Evolutionary conservation across 2,797 vertebrate species (phyloP).

Genomic region (Pitangus sulphuratus): DNA sequence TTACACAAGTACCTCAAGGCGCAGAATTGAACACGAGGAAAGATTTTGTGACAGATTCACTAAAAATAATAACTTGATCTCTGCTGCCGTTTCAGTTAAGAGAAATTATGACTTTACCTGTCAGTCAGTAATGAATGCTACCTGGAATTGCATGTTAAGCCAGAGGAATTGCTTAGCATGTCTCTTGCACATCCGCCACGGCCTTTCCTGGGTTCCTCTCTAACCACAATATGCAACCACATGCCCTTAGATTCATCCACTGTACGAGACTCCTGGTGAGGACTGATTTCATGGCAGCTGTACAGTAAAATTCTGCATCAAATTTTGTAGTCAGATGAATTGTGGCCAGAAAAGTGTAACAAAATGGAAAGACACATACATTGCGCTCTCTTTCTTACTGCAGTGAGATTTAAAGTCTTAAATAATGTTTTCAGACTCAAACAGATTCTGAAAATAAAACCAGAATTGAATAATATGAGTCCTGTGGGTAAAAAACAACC

Average conservation of each 20-base stretch:
- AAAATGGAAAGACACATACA: background rate
- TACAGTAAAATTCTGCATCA: background rate
- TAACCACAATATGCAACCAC: background rate
- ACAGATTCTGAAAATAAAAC: background rate
- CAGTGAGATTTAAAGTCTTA: background rate
- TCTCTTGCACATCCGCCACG: background rate
- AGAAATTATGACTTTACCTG: background rate
- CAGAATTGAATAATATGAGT: background rate
- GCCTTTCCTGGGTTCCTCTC: background rate
- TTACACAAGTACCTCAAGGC: background rate
- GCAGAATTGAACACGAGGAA: background rate
- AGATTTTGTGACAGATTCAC: background rate
- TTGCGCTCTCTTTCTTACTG: background rate
- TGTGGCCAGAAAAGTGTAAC: background rate
- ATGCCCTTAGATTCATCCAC: background rate
- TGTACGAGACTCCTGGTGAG: background rate
- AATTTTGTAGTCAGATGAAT: background rate
- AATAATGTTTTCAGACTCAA: background rate
- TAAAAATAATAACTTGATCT: constrained; percentile 13
- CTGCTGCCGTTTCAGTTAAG: background rate
- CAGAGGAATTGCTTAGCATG: background rate
- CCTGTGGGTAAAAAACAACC: background rate
- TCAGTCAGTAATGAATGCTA: constrained; percentile 4
- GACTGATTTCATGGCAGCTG: background rate
- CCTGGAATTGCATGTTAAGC: background rate